A percentile compares a stretch with the other conserved stretches of the same genome.
phyloP scores from a whole-genome alignment of 2,888 invertebrate genomes.

The Hydraecia micacea region DNA sequence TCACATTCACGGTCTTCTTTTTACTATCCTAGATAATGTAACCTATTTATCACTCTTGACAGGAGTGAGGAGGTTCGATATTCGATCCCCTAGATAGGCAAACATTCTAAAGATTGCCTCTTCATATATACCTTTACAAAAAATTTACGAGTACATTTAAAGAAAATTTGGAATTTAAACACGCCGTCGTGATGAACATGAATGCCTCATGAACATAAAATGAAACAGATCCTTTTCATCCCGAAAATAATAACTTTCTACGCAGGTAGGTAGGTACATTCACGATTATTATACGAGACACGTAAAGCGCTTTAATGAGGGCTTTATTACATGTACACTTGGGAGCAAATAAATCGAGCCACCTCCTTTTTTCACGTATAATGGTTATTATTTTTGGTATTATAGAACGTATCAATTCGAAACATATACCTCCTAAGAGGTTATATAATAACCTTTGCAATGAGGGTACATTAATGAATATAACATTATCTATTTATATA shows the following conservation, averaged over 20 bases:
- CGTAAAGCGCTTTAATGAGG: too few species aligned
- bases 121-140: not conserved
- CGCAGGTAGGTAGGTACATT: not conserved
- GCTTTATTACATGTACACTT: too few species aligned
- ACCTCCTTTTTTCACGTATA: too few species aligned
- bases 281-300: too few species aligned
- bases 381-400: too few species aligned
- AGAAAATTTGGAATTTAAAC: constrained; percentile 18
- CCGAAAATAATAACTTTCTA: constrained; percentile 22
- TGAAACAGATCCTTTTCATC: not conserved
- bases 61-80: not conserved
- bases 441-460: too few species aligned
- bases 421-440: too few species aligned
- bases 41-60: not conserved
- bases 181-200: not conserved
- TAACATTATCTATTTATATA: too few species aligned
- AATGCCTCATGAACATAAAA: not conserved
- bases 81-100: not conserved
- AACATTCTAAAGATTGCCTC: not conserved
- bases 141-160: not conserved
- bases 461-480: too few species aligned
- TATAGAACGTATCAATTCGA: too few species aligned
- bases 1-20: too few species aligned
- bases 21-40: not conserved
- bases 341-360: too few species aligned